Conservation (phyloP, 2,888 invertebrate species). For the Darwinula stevensoni region DNA sequence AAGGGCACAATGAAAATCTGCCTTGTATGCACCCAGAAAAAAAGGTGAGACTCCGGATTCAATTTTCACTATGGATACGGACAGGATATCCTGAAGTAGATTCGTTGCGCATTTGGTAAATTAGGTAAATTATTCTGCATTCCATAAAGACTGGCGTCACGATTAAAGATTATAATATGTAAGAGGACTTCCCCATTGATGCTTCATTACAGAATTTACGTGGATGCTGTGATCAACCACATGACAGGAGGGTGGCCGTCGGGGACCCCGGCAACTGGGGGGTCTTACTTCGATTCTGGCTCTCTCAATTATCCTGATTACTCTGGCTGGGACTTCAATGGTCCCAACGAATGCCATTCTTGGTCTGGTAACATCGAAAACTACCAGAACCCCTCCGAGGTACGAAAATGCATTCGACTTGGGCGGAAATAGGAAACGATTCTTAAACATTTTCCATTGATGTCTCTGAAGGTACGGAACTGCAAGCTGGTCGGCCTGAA, state of each 20-base stretch:
- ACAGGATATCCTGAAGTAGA: too few species aligned
- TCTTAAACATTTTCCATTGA: slow-evolving; percentile 5
- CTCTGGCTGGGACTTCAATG: slow-evolving; percentile 29
- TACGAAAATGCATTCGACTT: too few species aligned
- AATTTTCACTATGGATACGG: too few species aligned
- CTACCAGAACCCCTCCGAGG: slow-evolving; percentile 30
- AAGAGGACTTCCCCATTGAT: too few species aligned
- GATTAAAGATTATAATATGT: too few species aligned
- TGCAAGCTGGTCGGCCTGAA: slow-evolving; percentile 38
- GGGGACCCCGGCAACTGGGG: slow-evolving; percentile 11
- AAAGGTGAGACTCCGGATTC: too few species aligned
- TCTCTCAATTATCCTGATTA: slow-evolving; percentile 26
- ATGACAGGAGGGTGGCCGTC: slow-evolving; percentile 14
- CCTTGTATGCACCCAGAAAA: too few species aligned
- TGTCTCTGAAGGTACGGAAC: slow-evolving; percentile 24
- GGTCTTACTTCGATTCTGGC: slow-evolving; percentile 16
- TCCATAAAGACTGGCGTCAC: too few species aligned
- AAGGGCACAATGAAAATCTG: too few species aligned
- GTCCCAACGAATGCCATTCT: slow-evolving; percentile 19
- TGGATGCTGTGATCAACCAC: slow-evolving; percentile 19
- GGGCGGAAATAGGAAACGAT: too few species aligned
- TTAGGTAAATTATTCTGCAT: too few species aligned
- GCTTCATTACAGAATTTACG: slow-evolving; percentile 19
- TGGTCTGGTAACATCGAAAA: slow-evolving; percentile 23
- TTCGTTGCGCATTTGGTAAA: too few species aligned